Percentiles rank a stretch among this genome's conserved stretches.
Evolutionary conservation across 2,888 invertebrate species (phyloP).

Genomic region (Nephrotoma appendiculata): DNA sequence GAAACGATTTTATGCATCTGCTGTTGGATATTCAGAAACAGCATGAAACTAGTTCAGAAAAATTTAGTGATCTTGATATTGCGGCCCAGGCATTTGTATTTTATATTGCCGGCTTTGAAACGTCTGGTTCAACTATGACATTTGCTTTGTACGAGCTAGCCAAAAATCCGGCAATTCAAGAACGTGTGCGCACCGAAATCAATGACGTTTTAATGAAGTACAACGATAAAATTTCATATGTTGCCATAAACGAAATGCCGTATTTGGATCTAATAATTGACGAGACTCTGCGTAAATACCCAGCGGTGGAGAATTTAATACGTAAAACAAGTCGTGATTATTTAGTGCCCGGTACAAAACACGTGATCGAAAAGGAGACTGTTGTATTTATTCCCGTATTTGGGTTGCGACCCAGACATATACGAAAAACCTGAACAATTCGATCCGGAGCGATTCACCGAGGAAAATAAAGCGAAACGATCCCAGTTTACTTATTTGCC

Average conservation of each 20-base stretch:
- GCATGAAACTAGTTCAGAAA: constrained; percentile 12
- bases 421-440: constrained; percentile 41
- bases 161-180: constrained; percentile 8
- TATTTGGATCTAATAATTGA: constrained; percentile 8
- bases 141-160: constrained; percentile 22
- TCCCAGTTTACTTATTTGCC: constrained; percentile 7
- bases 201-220: not conserved
- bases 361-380: constrained; percentile 32
- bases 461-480: constrained; percentile 33
- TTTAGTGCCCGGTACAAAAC: not conserved
- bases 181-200: constrained; percentile 1
- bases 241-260: constrained; percentile 7
- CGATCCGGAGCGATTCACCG: constrained; percentile 39
- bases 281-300: not conserved
- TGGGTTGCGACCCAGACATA: constrained; percentile 37
- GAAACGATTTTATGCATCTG: constrained; percentile 37
- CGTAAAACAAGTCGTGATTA: not conserved
- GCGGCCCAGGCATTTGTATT: constrained; percentile 21
- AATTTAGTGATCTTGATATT: constrained; percentile 4
- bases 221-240: constrained; percentile 6
- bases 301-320: not conserved
- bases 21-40: constrained; percentile 28
- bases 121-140: constrained; percentile 21
- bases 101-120: constrained; percentile 25
- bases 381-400: constrained; percentile 34